Evolutionary conservation across 2,888 invertebrate species (phyloP).

Genomic region (Malacosoma neustria): DNA sequence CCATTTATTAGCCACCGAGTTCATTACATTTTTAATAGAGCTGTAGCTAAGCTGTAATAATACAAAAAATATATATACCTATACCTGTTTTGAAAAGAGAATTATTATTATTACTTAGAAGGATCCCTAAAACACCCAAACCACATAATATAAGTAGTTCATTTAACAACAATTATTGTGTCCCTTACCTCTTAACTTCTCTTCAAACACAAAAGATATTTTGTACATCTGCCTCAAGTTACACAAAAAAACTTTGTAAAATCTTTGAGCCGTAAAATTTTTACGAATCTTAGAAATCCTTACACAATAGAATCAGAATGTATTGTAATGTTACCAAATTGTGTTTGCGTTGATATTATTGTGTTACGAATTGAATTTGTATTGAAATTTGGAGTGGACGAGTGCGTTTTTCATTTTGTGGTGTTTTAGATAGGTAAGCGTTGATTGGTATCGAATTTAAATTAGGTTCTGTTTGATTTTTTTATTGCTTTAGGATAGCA

Average conservation of each 20-base stretch:
- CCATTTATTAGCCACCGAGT: too few species aligned
- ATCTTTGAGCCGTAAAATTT: slow-evolving; percentile 53
- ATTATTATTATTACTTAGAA: too few species aligned
- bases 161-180: slow-evolving; percentile 59
- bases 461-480: too few species aligned
- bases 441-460: too few species aligned
- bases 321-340: background rate
- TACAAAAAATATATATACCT: too few species aligned
- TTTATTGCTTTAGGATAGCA: too few species aligned
- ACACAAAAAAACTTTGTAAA: slow-evolving; percentile 28
- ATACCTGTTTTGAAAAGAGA: too few species aligned
- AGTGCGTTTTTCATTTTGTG: background rate
- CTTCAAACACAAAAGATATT: slow-evolving; percentile 36
- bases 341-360: background rate
- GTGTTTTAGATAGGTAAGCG: too few species aligned
- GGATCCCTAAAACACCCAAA: slow-evolving; percentile 19
- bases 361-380: background rate
- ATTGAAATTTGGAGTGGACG: background rate
- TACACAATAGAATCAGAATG: slow-evolving; percentile 9
- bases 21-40: too few species aligned
- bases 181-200: slow-evolving; percentile 43
- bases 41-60: too few species aligned
- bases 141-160: slow-evolving; percentile 37
- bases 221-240: slow-evolving; percentile 42
- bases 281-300: slow-evolving; percentile 24